phyloP scores from a whole-genome alignment of 2,888 invertebrate species.

The Drosophila affinis region DNA sequence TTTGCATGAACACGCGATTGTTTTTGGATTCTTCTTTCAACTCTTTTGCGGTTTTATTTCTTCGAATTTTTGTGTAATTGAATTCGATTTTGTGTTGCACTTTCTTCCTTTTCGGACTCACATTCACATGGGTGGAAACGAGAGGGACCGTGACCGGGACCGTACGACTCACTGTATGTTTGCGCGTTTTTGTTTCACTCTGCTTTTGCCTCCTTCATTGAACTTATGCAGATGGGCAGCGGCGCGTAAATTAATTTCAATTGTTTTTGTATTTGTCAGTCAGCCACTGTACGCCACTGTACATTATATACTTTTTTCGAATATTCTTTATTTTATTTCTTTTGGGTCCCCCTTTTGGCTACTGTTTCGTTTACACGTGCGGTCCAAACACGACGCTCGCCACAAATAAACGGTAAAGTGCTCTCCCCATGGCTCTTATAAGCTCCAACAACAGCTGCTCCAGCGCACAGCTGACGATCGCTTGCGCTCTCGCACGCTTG shows the following conservation, averaged over 20 bases:
- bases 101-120: slow-evolving; percentile 26
- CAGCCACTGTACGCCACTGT: slow-evolving; percentile 35
- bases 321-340: slow-evolving; percentile 14
- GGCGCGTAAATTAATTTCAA: slow-evolving; percentile 73
- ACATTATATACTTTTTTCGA: slow-evolving; percentile 67
- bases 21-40: slow-evolving; percentile 31
- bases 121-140: background rate
- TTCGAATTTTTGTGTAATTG: slow-evolving; percentile 27
- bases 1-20: slow-evolving; percentile 61
- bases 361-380: slow-evolving; percentile 22
- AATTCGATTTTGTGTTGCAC: slow-evolving; percentile 34
- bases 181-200: slow-evolving; percentile 27
- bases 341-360: slow-evolving; percentile 10
- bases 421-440: slow-evolving; percentile 65
- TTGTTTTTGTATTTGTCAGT: slow-evolving; percentile 44
- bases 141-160: background rate
- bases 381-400: slow-evolving; percentile 60
- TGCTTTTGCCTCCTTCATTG: slow-evolving; percentile 60
- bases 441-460: slow-evolving; percentile 42
- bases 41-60: slow-evolving; percentile 38
- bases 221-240: slow-evolving; percentile 74
- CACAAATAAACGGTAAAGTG: slow-evolving; percentile 58
- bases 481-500: slow-evolving; percentile 24
- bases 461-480: slow-evolving; percentile 52
- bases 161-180: slow-evolving; percentile 40